phyloP scores from a whole-genome alignment of 1,140 invertebrate species.

The Euura saliciscinereae region DNA sequence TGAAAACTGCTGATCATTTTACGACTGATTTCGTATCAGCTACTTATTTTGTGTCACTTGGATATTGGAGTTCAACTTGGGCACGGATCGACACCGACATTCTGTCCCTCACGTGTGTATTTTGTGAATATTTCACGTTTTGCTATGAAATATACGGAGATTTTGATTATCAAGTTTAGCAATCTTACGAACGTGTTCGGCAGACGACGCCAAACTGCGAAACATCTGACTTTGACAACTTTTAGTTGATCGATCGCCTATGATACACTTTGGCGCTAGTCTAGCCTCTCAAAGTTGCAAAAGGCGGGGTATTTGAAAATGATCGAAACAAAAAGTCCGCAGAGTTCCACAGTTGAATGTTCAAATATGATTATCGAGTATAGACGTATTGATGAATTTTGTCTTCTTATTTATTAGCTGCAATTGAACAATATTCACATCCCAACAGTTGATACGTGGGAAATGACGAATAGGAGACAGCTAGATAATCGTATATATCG shows the following conservation, averaged over 20 bases:
- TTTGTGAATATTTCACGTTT: not conserved
- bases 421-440: too few relatives aligned
- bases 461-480: too few relatives aligned
- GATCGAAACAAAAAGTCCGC: too few relatives aligned
- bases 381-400: too few relatives aligned
- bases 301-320: too few relatives aligned
- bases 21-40: too few relatives aligned
- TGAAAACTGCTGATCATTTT: constrained; percentile 61
- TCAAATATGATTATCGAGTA: too few relatives aligned
- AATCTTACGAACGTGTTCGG: not conserved
- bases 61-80: not conserved
- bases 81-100: not conserved
- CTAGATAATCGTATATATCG: too few relatives aligned
- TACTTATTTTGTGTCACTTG: not conserved
- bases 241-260: not conserved
- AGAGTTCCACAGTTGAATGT: too few relatives aligned
- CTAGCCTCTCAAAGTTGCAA: not conserved
- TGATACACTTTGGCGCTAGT: not conserved
- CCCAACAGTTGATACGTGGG: too few relatives aligned
- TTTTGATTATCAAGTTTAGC: too few relatives aligned
- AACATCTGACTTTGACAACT: not conserved
- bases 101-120: not conserved
- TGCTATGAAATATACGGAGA: not conserved
- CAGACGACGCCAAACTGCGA: not conserved
- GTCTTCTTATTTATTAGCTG: too few relatives aligned